Base-by-base conservation (phyloP, 2,888 invertebrate genomes). In the Ashinkailepas kermadecensis region DNA sequence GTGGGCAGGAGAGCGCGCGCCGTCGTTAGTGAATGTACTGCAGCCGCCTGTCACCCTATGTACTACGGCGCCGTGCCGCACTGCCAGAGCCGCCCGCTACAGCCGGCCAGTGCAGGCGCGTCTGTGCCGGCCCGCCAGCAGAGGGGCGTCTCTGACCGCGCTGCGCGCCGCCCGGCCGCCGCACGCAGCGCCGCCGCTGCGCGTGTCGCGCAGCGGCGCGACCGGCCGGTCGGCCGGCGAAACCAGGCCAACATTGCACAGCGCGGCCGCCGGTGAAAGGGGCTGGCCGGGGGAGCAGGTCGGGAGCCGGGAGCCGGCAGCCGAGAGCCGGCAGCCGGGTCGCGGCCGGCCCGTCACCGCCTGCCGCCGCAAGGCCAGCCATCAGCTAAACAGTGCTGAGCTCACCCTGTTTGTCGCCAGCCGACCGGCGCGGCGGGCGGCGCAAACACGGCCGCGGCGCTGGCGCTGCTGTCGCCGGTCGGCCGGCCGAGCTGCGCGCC, bases 1-100 rank as follows among this genome's bases (percentile, higher is more conserved):
- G 74, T 74, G 74, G 74, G 74, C 21, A 74, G 21, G 74, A 74
- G 74, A 74, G 74, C 56, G 54, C 54, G 56, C 74, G 74, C 56
- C 74, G 74, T 8, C 54, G 74, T 39, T 70, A 13, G 70, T 74
- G 74, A 74, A 74, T 74, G 74, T 56, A 21, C 39, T 21, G 74
- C 56, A 21, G 39, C 39, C 39, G 39, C 39, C 39, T 39, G 39
- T 39, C 39, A 39, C 39, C 39, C 39, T 39, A n/a, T n/a, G n/a
- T n/a, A 39, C 39, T 39, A 39, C 39, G 39, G 39, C 39, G 39
- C 39, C 39, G 39, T 39, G 39, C 39, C 39, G 39, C 39, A 39
- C 39, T 39, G 39, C 39, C 1, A 39, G 2, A 39, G 39, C 65
- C 65, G 65, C 11, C 11, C 59, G 23, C 10, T 13, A 2, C 67